Percentiles rank a stretch among this genome's conserved stretches.
Evolutionary conservation across 2,797 vertebrate genomes (phyloP).

Genomic region (Sorex maritimensis): DNA sequence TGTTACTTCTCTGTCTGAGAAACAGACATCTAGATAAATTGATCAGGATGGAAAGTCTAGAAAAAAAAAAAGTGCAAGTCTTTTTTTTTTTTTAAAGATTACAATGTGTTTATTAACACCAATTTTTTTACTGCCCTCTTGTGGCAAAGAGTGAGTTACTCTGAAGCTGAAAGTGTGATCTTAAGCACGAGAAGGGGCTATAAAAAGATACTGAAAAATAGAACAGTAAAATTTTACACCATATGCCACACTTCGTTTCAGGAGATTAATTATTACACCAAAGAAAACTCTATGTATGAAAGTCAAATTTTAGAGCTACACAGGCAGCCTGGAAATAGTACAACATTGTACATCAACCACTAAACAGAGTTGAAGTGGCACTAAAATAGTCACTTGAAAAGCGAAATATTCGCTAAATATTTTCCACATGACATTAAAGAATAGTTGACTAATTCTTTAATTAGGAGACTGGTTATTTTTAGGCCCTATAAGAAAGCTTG

Average conservation of each 20-base stretch:
- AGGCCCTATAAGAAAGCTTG: background rate
- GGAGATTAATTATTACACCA: slow-evolving; percentile 59
- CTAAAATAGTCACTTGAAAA: background rate
- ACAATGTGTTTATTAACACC: slow-evolving; percentile 74
- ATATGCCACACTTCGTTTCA: background rate
- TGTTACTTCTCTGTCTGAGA: slow-evolving; percentile 39
- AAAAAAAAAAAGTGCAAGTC: slow-evolving; percentile 59
- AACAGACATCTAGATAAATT: slow-evolving; percentile 33
- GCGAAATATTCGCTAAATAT: background rate
- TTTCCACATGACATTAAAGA: background rate
- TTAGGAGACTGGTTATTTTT: background rate
- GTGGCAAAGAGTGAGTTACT: slow-evolving; percentile 66
- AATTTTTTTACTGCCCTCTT: slow-evolving; percentile 83
- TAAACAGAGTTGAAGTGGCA: background rate
- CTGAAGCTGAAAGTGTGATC: background rate
- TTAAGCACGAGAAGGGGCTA: background rate
- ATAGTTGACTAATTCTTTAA: slow-evolving; percentile 3
- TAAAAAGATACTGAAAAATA: slow-evolving; percentile 62
- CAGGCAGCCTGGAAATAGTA: background rate
- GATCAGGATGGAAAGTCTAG: background rate
- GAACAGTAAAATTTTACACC: slow-evolving; percentile 51
- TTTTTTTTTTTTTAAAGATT: background rate
- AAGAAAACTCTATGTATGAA: background rate
- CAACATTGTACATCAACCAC: background rate
- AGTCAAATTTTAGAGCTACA: slow-evolving; percentile 40